phyloP scores from a whole-genome alignment of 2,113 vertebrate genomes.

The Hippoglossus stenolepis region DNA sequence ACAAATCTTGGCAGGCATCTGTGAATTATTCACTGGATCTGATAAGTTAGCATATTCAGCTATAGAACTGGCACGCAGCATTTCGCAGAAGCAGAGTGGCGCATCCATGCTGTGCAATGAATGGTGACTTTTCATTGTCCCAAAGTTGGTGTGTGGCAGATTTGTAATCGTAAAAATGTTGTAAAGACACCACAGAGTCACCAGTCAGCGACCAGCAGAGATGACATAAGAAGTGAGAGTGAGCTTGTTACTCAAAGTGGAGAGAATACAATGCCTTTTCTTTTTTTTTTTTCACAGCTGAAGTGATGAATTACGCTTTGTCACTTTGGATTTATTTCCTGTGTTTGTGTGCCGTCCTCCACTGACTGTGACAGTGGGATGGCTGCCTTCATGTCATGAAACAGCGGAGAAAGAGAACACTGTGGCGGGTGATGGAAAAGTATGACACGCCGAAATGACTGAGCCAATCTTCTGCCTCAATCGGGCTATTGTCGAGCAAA shows the following conservation, averaged over 20 bases:
- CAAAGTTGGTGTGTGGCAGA: constrained; percentile 25
- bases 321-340: constrained; percentile 65
- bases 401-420: constrained; percentile 27
- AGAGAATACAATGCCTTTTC: constrained; percentile 43
- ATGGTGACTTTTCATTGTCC: constrained; percentile 31
- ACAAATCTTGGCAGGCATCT: constrained; percentile 72
- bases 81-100: constrained; percentile 57
- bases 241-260: constrained; percentile 37
- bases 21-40: constrained; percentile 73
- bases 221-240: constrained; percentile 46
- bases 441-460: constrained; percentile 47
- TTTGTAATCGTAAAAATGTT: constrained; percentile 35
- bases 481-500: constrained; percentile 17
- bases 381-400: constrained; percentile 54
- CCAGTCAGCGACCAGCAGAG: constrained; percentile 19
- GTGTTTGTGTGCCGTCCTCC: constrained; percentile 59
- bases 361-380: constrained; percentile 59
- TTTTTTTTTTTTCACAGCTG: constrained; percentile 27
- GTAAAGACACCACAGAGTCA: constrained; percentile 9
- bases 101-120: constrained; percentile 39
- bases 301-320: constrained; percentile 61
- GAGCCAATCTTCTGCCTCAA: constrained; percentile 30
- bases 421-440: constrained; percentile 22
- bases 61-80: constrained; percentile 35
- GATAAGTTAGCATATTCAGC: constrained; percentile 64